Conservation (phyloP, 2,113 vertebrate species). For the Mesocricetus auratus region DNA sequence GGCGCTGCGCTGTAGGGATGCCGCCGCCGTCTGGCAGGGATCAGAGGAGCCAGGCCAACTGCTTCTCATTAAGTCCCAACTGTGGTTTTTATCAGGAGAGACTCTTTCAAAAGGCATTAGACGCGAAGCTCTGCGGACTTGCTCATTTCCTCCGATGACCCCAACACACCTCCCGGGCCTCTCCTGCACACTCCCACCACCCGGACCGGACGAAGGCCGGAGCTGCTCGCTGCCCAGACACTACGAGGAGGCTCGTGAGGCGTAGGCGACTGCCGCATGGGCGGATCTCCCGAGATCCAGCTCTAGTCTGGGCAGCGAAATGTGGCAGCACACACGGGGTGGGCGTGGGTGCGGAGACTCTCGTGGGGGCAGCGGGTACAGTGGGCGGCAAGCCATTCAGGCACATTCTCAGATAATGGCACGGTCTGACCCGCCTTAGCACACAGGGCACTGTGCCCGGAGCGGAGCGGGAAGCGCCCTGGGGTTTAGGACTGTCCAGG, state of each 20-base stretch:
- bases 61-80: constrained; percentile 84
- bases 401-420: neutral
- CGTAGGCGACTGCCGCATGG: neutral
- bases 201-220: neutral
- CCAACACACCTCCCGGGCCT: constrained; percentile 47
- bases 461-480: neutral
- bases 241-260: neutral
- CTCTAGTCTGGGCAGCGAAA: neutral
- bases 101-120: constrained; percentile 75
- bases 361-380: neutral
- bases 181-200: neutral
- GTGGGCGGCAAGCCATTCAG: neutral
- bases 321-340: neutral
- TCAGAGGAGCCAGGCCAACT: constrained; percentile 82
- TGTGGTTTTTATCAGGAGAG: constrained; percentile 83
- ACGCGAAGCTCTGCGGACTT: constrained; percentile 65
- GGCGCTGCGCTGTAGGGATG: constrained; percentile 53
- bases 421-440: neutral
- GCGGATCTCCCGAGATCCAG: neutral
- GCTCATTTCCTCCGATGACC: constrained; percentile 80
- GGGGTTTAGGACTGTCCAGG: neutral
- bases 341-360: neutral
- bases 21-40: constrained; percentile 79
- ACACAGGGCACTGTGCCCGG: neutral
- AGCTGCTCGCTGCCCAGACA: neutral